Base-by-base conservation (phyloP, 2,888 invertebrate species). In the Rotaria magnacalcarata region DNA sequence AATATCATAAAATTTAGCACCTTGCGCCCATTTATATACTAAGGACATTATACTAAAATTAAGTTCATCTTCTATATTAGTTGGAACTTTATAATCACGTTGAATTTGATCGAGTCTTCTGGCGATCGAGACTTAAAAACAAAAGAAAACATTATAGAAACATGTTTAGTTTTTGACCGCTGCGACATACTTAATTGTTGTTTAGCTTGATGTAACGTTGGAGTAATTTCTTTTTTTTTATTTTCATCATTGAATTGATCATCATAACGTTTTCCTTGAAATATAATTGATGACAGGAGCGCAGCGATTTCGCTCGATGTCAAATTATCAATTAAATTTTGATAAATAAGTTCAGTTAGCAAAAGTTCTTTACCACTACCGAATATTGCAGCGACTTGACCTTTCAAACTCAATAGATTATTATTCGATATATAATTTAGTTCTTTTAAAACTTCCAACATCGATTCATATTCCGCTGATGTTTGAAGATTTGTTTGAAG, bases 11-110 rank as follows among this genome's bases (percentile, higher is more conserved):
- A 90, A 90, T 90, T 94, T 94, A 93, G 94, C 94, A 89, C 96
- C 95, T 84, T 94, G 93, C 0, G 97, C 97, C 98, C 98, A 99
- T 90, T 97, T 95, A 90, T 96, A 96, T 0, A 97, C 97, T 2
- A 97, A 96, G 89, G 95, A 93, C 47, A 96, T 94, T n/a, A 99
- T 92, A 1, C 95, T 96, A 91, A 97, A 97, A 91, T 96, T 96
- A 56, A 95, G 92, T 85, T 93, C 93, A 85, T 92, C 92, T 86
- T 86, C 86, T 8, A 54, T 74, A 41, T 43, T 50, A 2, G 84
- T 52, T 47, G 84, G 84, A 14, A 86, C 27, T 75, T 86, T 84
- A 75, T 84, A 86, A 84, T 86, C 86, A 43, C 52, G 52, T 86
- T 86, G 86, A 67, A 86, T 67, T 50, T 75, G 54, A 56, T 86